A percentile compares a stretch with the other conserved stretches of the same genome.
These are phyloP conservation scores for Ophiothrix spiculata DNA, from an alignment of 35 echinoderm and acorn worm genomes.

Conservation along the genomic window DNA sequence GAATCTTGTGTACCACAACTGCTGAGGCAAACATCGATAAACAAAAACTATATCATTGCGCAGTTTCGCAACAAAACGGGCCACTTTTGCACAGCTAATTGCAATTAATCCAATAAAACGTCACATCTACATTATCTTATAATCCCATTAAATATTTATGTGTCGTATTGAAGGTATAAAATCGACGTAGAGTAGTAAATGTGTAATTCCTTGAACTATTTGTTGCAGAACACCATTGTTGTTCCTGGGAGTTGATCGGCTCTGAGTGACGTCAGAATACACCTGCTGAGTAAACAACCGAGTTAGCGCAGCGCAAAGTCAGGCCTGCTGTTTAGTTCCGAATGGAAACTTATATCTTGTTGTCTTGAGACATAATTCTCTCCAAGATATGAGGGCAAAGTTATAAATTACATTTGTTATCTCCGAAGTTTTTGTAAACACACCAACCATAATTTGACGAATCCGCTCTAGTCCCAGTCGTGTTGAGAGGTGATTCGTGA, in stretches of 20 bases:
- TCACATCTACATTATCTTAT: neutral
- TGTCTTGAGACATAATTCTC: conserved; percentile 8
- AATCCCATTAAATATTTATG: neutral
- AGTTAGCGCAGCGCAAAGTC: conserved; percentile 7
- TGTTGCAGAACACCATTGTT: conserved; percentile 15
- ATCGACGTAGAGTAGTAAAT: neutral
- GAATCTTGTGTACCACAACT: conserved; percentile 46
- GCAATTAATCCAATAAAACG: neutral
- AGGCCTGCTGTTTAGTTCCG: conserved; percentile 14
- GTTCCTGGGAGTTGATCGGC: neutral
- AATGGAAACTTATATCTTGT: neutral
- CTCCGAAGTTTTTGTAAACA: neutral
- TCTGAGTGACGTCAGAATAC: neutral
- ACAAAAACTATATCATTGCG: conserved; percentile 28
- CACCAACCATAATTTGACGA: neutral
- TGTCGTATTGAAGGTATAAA: neutral
- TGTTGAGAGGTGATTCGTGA: neutral
- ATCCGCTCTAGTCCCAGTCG: neutral
- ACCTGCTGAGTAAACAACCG: conserved; percentile 6
- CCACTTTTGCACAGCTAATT: neutral
- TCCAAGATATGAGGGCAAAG: neutral
- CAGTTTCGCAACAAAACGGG: conserved; percentile 5
- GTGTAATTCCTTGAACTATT: neutral
- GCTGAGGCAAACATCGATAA: conserved; percentile 32
- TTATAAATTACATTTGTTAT: neutral